Conservation (phyloP, 2,113 vertebrate genomes). For the Atractosteus spatula region DNA sequence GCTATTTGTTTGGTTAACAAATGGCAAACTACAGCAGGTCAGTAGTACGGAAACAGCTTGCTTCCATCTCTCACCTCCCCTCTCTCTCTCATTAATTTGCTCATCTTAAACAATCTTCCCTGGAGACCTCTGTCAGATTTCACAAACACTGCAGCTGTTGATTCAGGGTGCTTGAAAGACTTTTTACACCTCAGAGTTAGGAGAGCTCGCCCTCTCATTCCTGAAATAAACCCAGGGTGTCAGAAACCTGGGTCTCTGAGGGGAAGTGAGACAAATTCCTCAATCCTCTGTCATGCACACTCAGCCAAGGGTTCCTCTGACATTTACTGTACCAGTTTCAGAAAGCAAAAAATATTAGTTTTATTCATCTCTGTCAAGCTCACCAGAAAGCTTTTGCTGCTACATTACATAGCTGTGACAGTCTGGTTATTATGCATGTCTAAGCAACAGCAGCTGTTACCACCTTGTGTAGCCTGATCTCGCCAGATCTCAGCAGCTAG, state of each 20-base stretch:
- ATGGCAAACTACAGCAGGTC: constrained; percentile 19
- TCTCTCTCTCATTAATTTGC: background rate
- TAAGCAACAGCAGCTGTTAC: too few relatives aligned
- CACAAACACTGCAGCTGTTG: background rate
- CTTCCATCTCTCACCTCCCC: background rate
- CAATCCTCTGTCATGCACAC: background rate
- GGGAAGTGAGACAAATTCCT: background rate
- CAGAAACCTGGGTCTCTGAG: background rate
- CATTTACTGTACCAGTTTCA: background rate
- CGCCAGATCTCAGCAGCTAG: too few relatives aligned
- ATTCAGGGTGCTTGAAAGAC: background rate
- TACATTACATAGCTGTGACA: too few relatives aligned
- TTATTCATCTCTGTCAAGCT: too few relatives aligned
- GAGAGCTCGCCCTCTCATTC: background rate
- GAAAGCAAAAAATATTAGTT: too few relatives aligned
- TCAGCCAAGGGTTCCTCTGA: background rate
- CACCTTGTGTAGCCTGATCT: too few relatives aligned
- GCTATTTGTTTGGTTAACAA: constrained; percentile 6
- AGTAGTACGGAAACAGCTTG: background rate
- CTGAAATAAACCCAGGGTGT: background rate
- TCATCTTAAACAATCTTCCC: background rate
- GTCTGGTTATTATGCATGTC: too few relatives aligned
- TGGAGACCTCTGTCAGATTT: background rate
- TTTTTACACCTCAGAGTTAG: background rate
- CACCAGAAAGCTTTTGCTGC: too few relatives aligned